Conservation (phyloP, 2,113 vertebrate genomes). For the Poecilia latipinna region DNA sequence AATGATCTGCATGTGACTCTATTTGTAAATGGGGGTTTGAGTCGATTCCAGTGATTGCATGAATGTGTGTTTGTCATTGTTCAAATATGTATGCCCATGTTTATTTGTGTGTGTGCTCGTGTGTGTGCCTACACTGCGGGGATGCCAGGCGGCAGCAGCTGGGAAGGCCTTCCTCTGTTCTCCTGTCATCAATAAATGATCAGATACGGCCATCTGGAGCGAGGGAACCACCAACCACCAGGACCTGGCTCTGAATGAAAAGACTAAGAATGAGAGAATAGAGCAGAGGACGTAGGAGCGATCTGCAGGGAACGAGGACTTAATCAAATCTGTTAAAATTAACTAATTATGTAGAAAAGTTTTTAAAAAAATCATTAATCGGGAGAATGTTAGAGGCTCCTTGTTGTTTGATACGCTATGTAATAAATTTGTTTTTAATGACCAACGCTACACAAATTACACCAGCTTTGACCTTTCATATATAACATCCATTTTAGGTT, state of each 20-base stretch:
- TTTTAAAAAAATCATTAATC: background rate
- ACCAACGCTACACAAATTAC: no score
- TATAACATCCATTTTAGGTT: no score
- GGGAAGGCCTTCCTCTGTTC: slow-evolving; percentile 85
- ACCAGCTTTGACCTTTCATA: no score
- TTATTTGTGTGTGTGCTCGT: slow-evolving; percentile 42
- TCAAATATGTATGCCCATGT: slow-evolving; percentile 38
- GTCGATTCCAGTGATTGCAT: slow-evolving; percentile 33
- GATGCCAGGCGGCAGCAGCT: slow-evolving; percentile 85
- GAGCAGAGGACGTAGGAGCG: slow-evolving; percentile 13
- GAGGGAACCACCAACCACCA: slow-evolving; percentile 73
- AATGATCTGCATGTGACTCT: slow-evolving; percentile 5
- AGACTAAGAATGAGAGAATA: slow-evolving; percentile 41
- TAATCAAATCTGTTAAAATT: slow-evolving; percentile 4
- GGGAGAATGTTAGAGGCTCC: no score
- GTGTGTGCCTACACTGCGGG: slow-evolving; percentile 45
- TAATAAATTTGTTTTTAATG: no score
- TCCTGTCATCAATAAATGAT: slow-evolving; percentile 92
- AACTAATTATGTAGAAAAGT: slow-evolving; percentile 2
- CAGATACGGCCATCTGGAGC: slow-evolving; percentile 90
- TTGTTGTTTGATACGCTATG: no score
- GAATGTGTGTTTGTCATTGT: slow-evolving; percentile 40
- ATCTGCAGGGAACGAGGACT: background rate
- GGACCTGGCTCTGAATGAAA: slow-evolving; percentile 66
- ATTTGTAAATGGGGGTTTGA: slow-evolving; percentile 21